Evolutionary conservation across 2,888 invertebrate genomes (phyloP), one percentile per base, ranked within the genome.

Genomic region (Drosophila austrosaltans): DNA sequence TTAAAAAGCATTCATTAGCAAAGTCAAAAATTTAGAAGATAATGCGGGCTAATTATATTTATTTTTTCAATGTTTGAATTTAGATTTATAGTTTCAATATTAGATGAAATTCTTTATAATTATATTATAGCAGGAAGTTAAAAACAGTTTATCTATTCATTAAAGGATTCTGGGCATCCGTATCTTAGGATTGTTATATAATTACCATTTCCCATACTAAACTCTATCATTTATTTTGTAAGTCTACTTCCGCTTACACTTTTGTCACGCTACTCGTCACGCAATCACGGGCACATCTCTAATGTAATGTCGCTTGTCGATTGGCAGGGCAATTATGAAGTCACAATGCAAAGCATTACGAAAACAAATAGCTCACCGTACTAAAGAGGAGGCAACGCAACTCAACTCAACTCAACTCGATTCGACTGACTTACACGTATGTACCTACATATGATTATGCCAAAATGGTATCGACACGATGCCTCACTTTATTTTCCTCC

Each of bases 341-440:
- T 67, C 74, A 20, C 74, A 59, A 32, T 54, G 62, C 62, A 66
- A 66, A 56, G 59, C 58, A 66, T 74, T 67, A 63, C 74, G 63
- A 63, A 54, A 73, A 42, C 58, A 72, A 72, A 72, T 72, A 36
- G 74, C 74, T 54, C 54, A 66, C 62, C 59, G 62, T 59, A 66
- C 72, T 57, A 66, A 73, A 64, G 48, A 53, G 20, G 72, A 64
- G 72, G 61, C 44, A 16, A 44, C 53, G 68, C 69, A 57, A 64
- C 69, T 63, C 57, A 42, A 48, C 69, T 63, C 57, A 42, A 48
- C 48, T 48, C 48, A 40, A 40, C 48, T 48, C 48, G n/a, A 40
- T 28, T 28, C 28, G 4, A 28, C 12, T 22, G 22, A 48, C 48
- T 48, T 48, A 48, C 48, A 48, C n/a, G n/a, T 12, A 60, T 44